phyloP scores from a whole-genome alignment of 92 coral and sea anemone species.

The Siderastrea siderea region DNA sequence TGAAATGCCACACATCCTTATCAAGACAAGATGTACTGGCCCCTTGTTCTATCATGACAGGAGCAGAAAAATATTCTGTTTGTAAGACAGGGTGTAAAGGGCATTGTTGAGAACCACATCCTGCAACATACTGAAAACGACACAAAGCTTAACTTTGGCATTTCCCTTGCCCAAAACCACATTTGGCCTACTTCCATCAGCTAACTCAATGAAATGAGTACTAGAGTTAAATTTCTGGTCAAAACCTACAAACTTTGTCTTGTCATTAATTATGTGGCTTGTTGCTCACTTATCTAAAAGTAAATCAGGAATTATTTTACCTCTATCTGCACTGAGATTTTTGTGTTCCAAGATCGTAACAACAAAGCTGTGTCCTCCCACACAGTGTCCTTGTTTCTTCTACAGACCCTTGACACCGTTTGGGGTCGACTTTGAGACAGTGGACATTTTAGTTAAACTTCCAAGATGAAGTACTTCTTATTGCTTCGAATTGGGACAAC shows the following conservation, averaged over 20 bases:
- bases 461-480: too few relatives aligned
- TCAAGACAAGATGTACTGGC: slow-evolving; percentile 37
- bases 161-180: slow-evolving; percentile 47
- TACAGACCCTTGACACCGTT: slow-evolving; percentile 12
- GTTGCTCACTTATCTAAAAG: slow-evolving; percentile 60
- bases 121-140: slow-evolving; percentile 48
- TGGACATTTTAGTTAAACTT: too few relatives aligned
- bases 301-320: slow-evolving; percentile 32
- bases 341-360: slow-evolving; percentile 21
- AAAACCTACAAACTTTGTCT: slow-evolving; percentile 38
- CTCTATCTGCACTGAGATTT: too few relatives aligned
- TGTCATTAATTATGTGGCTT: slow-evolving; percentile 45
- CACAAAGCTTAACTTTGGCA: slow-evolving; percentile 54
- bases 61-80: slow-evolving; percentile 64
- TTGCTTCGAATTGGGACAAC: too few relatives aligned
- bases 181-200: slow-evolving; percentile 66
- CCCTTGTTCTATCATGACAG: slow-evolving; percentile 54
- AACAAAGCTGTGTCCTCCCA: slow-evolving; percentile 14
- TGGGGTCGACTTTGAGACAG: neutral
- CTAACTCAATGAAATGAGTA: slow-evolving; percentile 58
- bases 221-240: slow-evolving; percentile 44
- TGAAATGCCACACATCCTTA: neutral
- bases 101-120: slow-evolving; percentile 39
- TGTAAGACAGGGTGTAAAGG: slow-evolving; percentile 60
- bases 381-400: slow-evolving; percentile 23